A percentile compares a stretch with the other conserved stretches of the same genome.
phyloP scores from a whole-genome alignment of 2,797 vertebrate species.

The Menidia menidia region DNA sequence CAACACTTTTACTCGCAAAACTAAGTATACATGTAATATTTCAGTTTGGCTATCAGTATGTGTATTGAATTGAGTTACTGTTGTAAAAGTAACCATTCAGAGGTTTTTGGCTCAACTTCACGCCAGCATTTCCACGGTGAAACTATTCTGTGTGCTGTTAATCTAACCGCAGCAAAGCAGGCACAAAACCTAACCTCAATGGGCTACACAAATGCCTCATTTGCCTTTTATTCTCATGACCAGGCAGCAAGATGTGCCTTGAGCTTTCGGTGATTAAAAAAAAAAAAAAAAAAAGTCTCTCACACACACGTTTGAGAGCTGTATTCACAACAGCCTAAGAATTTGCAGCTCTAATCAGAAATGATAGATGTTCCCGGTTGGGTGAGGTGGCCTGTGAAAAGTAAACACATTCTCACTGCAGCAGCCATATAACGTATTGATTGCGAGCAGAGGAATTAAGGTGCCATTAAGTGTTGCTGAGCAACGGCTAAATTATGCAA shows the following conservation, averaged over 20 bases:
- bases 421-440: constrained; percentile 75
- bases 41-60: not conserved
- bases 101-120: not conserved
- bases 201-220: not conserved
- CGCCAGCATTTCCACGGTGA: constrained; percentile 1
- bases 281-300: not conserved
- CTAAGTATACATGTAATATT: not conserved
- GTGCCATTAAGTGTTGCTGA: constrained; percentile 74
- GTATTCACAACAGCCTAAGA: constrained; percentile 2
- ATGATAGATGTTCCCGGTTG: constrained; percentile 10
- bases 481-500: constrained; percentile 80
- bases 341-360: not conserved
- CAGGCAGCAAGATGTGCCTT: too few relatives aligned
- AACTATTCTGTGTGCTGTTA: not conserved
- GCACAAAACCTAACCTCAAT: constrained; percentile 1
- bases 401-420: constrained; percentile 49
- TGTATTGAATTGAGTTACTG: too few relatives aligned
- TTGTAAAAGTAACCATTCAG: too few relatives aligned
- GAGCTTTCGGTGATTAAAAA: not conserved
- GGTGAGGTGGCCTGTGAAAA: constrained; percentile 34
- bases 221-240: not conserved
- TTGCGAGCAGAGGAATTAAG: constrained; percentile 68
- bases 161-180: not conserved
- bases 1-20: not conserved
- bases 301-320: not conserved